Evolutionary conservation across 2,888 invertebrate species (phyloP).

Genomic region (Orthosia cruda): DNA sequence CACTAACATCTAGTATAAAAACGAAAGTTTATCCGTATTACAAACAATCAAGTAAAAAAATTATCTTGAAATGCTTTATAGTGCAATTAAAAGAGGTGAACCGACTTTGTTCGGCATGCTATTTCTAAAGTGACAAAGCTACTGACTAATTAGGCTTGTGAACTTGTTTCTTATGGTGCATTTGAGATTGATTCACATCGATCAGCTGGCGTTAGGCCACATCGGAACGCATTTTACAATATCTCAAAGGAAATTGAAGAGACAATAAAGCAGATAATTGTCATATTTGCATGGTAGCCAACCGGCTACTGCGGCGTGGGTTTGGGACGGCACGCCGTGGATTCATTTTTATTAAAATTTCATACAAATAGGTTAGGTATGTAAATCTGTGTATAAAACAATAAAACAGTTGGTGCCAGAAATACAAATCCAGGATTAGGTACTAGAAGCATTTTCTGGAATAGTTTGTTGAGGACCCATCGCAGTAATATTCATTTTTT

Average conservation of each 20-base stretch:
- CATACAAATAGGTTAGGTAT: conserved; percentile 44
- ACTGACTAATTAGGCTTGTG: conserved; percentile 46
- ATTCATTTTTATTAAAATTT: too few relatives aligned
- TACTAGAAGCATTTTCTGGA: conserved; percentile 32
- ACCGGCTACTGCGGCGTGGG: not conserved
- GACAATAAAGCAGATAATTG: not conserved
- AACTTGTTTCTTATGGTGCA: conserved; percentile 14
- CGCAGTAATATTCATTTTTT: conserved; percentile 26
- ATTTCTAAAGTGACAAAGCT: conserved; percentile 42
- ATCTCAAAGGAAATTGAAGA: not conserved
- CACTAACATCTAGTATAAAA: conserved; percentile 45
- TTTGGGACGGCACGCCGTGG: too few relatives aligned
- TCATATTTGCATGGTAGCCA: not conserved
- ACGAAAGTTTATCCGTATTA: conserved; percentile 16
- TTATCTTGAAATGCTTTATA: conserved; percentile 26
- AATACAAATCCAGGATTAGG: conserved; percentile 62
- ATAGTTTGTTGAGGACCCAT: conserved; percentile 26
- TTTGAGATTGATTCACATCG: not conserved
- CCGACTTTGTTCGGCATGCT: conserved; percentile 22
- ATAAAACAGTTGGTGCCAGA: conserved; percentile 68
- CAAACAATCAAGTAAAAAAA: conserved; percentile 19
- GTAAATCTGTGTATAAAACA: conserved; percentile 73
- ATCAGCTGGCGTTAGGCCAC: not conserved
- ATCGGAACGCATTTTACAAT: not conserved
- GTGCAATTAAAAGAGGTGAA: conserved; percentile 34